These are phyloP conservation scores for Bryconaethiops microstoma DNA, from an alignment of 2,797 vertebrate genomes.

Conservation along the genomic window DNA sequence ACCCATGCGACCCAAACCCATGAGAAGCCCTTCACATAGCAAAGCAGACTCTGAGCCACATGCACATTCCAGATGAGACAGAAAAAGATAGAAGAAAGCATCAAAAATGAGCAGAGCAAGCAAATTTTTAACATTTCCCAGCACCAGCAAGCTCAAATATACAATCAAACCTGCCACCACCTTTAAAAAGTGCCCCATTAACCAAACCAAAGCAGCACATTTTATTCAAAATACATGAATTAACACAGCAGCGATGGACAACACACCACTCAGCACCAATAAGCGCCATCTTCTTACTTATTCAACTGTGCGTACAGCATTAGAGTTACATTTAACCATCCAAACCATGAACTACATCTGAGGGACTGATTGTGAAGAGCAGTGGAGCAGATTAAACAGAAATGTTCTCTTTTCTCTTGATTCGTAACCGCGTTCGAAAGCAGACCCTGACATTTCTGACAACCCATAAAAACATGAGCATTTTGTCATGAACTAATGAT, in stretches of 20 bases:
- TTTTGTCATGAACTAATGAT: conserved; percentile 3
- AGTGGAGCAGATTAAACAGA: not conserved
- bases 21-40: not conserved
- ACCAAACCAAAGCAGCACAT: not conserved
- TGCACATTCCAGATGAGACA: not conserved
- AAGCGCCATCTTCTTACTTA: not conserved
- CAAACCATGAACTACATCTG: not conserved
- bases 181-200: not conserved
- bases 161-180: not conserved
- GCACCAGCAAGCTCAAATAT: not conserved
- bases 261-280: not conserved
- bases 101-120: not conserved
- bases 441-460: not conserved
- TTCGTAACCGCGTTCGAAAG: not conserved
- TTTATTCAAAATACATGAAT: not conserved
- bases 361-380: not conserved
- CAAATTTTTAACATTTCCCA: not conserved
- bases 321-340: conserved; percentile 2
- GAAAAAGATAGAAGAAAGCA: not conserved
- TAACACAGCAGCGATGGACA: not conserved
- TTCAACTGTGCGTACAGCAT: not conserved
- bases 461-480: not conserved
- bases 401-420: not conserved
- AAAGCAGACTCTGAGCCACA: not conserved
- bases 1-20: not conserved